Evolutionary conservation across 2,113 vertebrate genomes (phyloP), one percentile per base, ranked within the genome.

Genomic region (Xiphias gladius): DNA sequence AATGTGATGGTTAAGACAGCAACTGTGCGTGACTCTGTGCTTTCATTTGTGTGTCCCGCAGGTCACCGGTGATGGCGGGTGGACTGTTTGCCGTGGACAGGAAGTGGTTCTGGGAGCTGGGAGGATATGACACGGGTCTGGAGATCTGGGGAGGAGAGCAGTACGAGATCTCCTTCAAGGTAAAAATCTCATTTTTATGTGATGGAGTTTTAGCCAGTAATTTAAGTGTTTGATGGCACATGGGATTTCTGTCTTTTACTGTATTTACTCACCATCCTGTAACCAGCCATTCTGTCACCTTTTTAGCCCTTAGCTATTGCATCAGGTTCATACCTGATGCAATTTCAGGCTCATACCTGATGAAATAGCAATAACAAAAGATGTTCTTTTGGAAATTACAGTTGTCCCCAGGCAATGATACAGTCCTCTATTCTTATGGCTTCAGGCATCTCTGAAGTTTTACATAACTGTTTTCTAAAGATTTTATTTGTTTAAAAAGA

Each of bases 61-160:
- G 98, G 94, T 99, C 98, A 75, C 98, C 98, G 1, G 98, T 99
- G 91, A 99, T 99, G 98, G 98, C 98, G 1, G 98, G 98, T 8
- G 98, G 98, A 66, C 95, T 99, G 66, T 99, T 99, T 43, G 97
- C 98, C 14, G 96, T 99, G 88, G 96, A 99, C 88, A 97, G 96
- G 93, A 97, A 97, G 95, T 99, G 98, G 98, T 99, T 99, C 95
- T 94, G 94, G 95, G 94, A 96, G 70, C 89, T 96, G 84, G 95
- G 95, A 86, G 95, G 95, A 85, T 96, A 96, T 16, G 95, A 96
- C 90, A 92, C 91, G 0, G 95, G 95, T 6, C 92, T 96, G 84
- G 95, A 96, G 90, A 96, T 96, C 82, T 96, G 95, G 95, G 95
- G 95, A 85, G 95, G 95, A 82, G 95, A 96, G 35, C 95, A 96